Percentiles rank a stretch among this genome's conserved stretches.
Conservation (phyloP, 2,113 vertebrate species). For the Bostrychus sinensis region DNA sequence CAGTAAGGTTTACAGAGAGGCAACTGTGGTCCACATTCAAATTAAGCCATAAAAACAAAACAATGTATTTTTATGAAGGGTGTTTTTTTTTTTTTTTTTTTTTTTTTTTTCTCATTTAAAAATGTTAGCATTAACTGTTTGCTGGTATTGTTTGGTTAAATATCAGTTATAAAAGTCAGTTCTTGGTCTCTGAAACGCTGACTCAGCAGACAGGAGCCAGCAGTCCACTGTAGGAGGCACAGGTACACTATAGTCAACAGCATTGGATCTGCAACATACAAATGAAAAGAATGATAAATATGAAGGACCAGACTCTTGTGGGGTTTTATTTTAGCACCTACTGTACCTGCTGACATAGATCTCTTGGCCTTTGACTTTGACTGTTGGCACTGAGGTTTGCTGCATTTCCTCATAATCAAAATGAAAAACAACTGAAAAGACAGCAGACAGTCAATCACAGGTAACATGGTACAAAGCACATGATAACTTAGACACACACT, state of each 20-base stretch:
- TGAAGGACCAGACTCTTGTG: not conserved
- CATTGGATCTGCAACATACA: conserved; percentile 32
- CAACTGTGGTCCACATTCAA: too few species aligned
- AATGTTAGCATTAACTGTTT: not conserved
- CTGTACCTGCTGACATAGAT: conserved; percentile 41
- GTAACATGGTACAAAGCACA: not conserved
- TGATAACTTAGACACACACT: not conserved
- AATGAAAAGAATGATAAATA: not conserved
- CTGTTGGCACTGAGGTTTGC: not conserved
- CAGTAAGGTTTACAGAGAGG: too few species aligned
- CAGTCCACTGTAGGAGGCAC: conserved; percentile 5
- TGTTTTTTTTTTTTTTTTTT: too few species aligned
- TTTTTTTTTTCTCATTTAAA: too few species aligned
- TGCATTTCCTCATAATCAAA: conserved; percentile 36
- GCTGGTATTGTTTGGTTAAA: not conserved
- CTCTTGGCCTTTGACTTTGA: conserved; percentile 43
- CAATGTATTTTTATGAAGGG: too few species aligned
- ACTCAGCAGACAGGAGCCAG: conserved; percentile 45
- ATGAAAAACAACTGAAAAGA: conserved; percentile 45
- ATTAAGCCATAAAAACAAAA: not conserved
- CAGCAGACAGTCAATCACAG: not conserved
- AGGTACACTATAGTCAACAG: conserved; percentile 43
- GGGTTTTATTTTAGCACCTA: not conserved
- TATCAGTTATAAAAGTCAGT: conserved; percentile 47
- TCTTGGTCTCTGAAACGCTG: conserved; percentile 38